Evolutionary conservation across 2,113 vertebrate species (phyloP).

Genomic region (Cyprinodon brontotheroides): DNA sequence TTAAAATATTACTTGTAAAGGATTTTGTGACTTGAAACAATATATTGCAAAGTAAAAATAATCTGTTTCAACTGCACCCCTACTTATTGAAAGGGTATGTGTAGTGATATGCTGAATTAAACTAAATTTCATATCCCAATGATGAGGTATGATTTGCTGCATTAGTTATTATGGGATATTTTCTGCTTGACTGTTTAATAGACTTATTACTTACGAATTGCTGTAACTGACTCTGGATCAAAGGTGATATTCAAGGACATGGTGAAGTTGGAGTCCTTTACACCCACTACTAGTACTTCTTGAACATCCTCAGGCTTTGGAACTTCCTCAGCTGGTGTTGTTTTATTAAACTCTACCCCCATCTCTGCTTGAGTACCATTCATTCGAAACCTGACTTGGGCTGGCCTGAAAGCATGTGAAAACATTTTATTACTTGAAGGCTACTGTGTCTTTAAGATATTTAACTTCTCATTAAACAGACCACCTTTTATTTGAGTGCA

Average conservation of each 20-base stretch:
- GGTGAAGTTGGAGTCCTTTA: not conserved
- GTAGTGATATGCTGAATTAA: too few species aligned
- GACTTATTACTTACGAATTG: not conserved
- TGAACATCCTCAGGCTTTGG: not conserved
- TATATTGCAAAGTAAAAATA: too few species aligned
- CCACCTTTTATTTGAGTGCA: too few species aligned
- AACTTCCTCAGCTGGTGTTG: not conserved
- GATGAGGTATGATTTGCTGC: too few species aligned
- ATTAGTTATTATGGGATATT: too few species aligned
- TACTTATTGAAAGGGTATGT: too few species aligned
- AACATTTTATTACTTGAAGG: too few species aligned
- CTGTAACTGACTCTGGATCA: not conserved
- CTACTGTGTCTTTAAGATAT: too few species aligned
- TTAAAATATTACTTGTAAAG: too few species aligned
- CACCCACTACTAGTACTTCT: not conserved
- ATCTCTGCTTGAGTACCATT: not conserved
- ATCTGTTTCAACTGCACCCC: not conserved
- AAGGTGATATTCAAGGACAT: not conserved
- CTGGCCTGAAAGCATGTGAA: not conserved
- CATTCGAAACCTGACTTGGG: not conserved
- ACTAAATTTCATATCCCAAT: too few species aligned
- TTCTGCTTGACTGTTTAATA: too few species aligned
- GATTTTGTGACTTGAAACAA: not conserved
- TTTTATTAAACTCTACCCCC: not conserved
- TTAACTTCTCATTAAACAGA: not conserved